Evolutionary conservation across 2,888 invertebrate species (phyloP).

Genomic region (Synergus gifuensis): DNA sequence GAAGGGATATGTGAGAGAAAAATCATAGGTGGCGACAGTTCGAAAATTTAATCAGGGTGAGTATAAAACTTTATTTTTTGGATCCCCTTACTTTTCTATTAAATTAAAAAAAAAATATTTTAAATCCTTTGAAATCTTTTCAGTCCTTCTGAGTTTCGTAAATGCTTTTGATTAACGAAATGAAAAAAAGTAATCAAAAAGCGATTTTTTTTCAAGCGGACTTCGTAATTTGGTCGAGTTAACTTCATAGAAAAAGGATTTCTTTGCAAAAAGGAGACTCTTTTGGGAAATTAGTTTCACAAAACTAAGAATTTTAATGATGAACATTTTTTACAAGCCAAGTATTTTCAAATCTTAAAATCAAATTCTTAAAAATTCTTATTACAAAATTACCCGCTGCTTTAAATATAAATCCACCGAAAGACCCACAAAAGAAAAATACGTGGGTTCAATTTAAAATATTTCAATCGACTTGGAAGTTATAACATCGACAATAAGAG

Average conservation of each 20-base stretch:
- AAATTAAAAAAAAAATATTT: no score
- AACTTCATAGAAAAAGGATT: not conserved
- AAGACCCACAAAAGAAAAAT: constrained; percentile 11
- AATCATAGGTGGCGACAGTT: not conserved
- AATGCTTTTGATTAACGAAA: no score
- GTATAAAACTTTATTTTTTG: no score
- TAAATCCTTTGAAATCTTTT: no score
- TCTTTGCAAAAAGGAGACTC: not conserved
- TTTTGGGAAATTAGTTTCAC: not conserved
- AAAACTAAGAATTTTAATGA: not conserved
- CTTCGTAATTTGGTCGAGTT: not conserved
- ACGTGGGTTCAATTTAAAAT: constrained; percentile 22
- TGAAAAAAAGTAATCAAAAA: no score
- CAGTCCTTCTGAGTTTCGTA: no score
- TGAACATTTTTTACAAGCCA: not conserved
- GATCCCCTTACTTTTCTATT: no score
- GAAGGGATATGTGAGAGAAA: not conserved
- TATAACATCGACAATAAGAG: not conserved
- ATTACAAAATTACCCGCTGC: not conserved
- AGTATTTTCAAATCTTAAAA: not conserved
- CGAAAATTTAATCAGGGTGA: not conserved
- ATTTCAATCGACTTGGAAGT: not conserved
- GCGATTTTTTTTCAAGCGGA: not conserved
- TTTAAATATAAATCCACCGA: not conserved
- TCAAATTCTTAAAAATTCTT: not conserved